Percentiles rank a stretch among this genome's conserved stretches.
These are phyloP conservation scores for Diplodus sargus DNA, from an alignment of 2,797 vertebrate genomes.

Conservation along the genomic window DNA sequence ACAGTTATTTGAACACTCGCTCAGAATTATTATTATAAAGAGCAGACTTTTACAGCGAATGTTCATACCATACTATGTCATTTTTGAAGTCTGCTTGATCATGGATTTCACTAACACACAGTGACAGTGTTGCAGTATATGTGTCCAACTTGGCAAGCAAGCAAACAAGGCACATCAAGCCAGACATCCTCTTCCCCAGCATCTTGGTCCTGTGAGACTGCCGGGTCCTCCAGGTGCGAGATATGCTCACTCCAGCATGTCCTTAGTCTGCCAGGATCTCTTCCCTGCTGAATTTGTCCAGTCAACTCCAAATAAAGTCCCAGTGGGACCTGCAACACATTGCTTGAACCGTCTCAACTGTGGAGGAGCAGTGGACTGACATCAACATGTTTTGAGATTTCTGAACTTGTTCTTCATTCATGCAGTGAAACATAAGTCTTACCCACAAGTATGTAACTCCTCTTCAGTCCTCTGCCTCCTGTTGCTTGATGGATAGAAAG, in stretches of 20 bases:
- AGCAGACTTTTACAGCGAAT: not conserved
- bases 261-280: conserved; percentile 19
- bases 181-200: conserved; percentile 5
- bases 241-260: conserved; percentile 25
- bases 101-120: not conserved
- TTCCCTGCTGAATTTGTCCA: conserved; percentile 13
- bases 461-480: not conserved
- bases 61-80: not conserved
- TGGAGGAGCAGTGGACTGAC: conserved; percentile 4
- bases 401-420: not conserved
- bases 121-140: not conserved
- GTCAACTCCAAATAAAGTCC: not conserved
- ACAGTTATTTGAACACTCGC: too few relatives aligned
- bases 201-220: conserved; percentile 24
- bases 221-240: conserved; percentile 1
- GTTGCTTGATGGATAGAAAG: not conserved
- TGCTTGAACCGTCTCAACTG: conserved; percentile 8
- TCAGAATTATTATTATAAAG: not conserved
- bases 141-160: not conserved
- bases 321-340: not conserved
- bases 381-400: not conserved
- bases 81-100: not conserved
- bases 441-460: not conserved
- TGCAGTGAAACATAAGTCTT: not conserved
- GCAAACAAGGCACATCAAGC: not conserved